phyloP scores from a whole-genome alignment of 1,140 invertebrate genomes.

The Drosophila orena region DNA sequence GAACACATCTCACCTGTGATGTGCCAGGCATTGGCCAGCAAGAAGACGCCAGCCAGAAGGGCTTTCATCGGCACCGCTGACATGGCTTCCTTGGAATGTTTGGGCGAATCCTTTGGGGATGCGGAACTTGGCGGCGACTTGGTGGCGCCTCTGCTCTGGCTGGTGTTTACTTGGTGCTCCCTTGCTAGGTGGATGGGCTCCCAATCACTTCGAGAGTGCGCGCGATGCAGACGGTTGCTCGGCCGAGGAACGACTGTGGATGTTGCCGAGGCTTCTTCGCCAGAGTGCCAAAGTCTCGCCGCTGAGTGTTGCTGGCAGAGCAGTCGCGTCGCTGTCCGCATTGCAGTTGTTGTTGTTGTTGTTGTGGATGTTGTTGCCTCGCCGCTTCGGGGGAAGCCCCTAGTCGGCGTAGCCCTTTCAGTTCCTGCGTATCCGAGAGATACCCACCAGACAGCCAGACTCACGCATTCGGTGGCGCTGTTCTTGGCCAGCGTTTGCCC shows the following conservation, averaged over 20 bases:
- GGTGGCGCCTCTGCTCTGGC: conserved; percentile 60
- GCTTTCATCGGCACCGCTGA: conserved; percentile 64
- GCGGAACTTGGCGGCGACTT: conserved; percentile 39
- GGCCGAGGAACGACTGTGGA: conserved; percentile 70
- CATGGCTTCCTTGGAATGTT: conserved; percentile 47
- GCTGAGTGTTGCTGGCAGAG: conserved; percentile 27
- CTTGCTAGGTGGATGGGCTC: background rate
- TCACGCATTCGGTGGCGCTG: conserved; percentile 24
- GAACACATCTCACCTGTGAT: conserved; percentile 60
- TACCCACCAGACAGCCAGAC: conserved; percentile 30
- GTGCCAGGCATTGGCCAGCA: conserved; percentile 66
- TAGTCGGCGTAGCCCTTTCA: conserved; percentile 1
- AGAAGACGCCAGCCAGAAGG: conserved; percentile 59
- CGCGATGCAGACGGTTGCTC: conserved; percentile 77
- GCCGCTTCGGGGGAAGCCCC: conserved; percentile 57
- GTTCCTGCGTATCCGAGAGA: conserved; percentile 2
- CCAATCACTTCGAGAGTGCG: conserved; percentile 48
- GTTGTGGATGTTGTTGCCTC: conserved; percentile 1
- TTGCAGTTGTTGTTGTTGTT: conserved; percentile 5
- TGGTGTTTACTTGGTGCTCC: conserved; percentile 43
- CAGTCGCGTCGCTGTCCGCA: conserved; percentile 12
- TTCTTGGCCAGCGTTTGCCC: conserved; percentile 9
- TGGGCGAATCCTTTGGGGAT: conserved; percentile 45
- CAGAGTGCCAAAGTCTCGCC: conserved; percentile 35
- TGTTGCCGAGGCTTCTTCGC: conserved; percentile 60